Evolutionary conservation across 2,888 invertebrate genomes (phyloP), one percentile per base, ranked within the genome.

Genomic region (Fragum whitleyi): DNA sequence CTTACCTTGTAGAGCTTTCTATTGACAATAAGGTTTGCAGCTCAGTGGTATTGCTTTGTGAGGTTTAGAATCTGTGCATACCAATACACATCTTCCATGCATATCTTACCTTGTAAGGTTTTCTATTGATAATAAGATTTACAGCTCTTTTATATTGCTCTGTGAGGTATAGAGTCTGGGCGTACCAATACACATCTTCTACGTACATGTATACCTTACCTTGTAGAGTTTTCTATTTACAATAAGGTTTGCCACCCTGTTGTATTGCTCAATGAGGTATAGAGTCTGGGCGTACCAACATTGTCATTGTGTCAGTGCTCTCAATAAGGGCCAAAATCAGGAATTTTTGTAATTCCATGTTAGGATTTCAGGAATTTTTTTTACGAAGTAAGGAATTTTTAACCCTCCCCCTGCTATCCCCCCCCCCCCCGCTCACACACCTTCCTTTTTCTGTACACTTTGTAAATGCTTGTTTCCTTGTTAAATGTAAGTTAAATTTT

Each of bases 61-160:
- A 97, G 95, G 86, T 96, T 97, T 96, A 98, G 97, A 84, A 98
- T 97, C 93, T 98, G 97, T 0, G 98, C 98, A 86, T 97, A 95
- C 94, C 97, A 96, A 95, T 97, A 98, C 14, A 98, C 95, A 94
- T 98, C 98, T 90, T 96, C 96, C 0, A 97, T n/a, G n/a, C n/a
- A n/a, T n/a, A n/a, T 39, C 72, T 86, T 90, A 95, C 95, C 94
- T 96, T 96, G 90, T 96, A 96, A 19, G 98, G 94, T 73, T 96
- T 96, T 88, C 96, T 95, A 61, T 96, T 96, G 79, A 96, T 96
- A 73, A 99, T 95, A 39, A 97, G 95, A 93, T 97, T 96, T 0
- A 97, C 97, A 19, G 98, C 98, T 86, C 98, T 95, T 92, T 98
- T 98, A 90, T 96, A 96, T 92, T 99, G 98, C 76, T 97, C 97